phyloP scores from a whole-genome alignment of 2,888 invertebrate species.

The Operophtera brumata region DNA sequence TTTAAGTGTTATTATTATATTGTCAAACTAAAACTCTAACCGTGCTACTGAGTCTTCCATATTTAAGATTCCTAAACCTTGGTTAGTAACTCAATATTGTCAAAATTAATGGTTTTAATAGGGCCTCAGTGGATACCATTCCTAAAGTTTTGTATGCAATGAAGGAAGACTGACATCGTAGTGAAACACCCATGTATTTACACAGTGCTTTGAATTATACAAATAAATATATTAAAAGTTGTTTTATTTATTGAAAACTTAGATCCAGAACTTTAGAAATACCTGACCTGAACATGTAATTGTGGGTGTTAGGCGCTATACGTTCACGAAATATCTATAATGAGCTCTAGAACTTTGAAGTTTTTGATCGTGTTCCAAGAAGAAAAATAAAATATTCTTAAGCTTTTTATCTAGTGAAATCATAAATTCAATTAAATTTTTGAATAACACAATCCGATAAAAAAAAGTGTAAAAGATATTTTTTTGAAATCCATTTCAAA shows the following conservation, averaged over 20 bases:
- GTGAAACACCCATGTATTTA: conserved; percentile 45
- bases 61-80: conserved; percentile 7
- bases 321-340: no score
- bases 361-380: no score
- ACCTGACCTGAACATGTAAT: background rate
- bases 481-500: no score
- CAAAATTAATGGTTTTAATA: background rate
- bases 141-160: conserved; percentile 42
- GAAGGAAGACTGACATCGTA: conserved; percentile 56
- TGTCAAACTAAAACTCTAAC: conserved; percentile 7
- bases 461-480: no score
- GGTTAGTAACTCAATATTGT: background rate
- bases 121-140: conserved; percentile 36
- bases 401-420: no score
- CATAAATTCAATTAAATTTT: no score
- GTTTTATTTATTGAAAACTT: conserved; percentile 42
- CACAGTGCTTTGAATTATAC: conserved; percentile 58
- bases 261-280: background rate
- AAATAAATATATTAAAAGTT: conserved; percentile 42
- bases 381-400: no score
- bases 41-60: conserved; percentile 8
- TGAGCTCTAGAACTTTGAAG: no score
- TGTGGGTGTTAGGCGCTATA: no score
- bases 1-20: conserved; percentile 12
- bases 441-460: no score